phyloP scores from a whole-genome alignment of 2,113 vertebrate genomes.

The Sander lucioperca region DNA sequence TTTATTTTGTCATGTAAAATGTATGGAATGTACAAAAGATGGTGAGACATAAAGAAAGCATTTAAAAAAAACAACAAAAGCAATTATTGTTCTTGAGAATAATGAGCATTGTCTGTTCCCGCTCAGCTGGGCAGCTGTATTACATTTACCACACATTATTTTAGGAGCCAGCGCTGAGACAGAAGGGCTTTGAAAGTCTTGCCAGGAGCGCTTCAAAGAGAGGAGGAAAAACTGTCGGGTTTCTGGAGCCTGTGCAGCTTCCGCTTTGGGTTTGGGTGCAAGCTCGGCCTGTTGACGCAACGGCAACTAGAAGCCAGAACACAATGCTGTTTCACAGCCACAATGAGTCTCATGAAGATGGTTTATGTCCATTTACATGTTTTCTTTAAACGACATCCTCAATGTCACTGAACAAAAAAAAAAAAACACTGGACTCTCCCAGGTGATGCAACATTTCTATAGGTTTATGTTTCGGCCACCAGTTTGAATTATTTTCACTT shows the following conservation, averaged over 20 bases:
- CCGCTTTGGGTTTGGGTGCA: constrained; percentile 50
- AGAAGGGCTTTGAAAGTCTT: constrained; percentile 69
- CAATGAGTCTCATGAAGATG: not conserved
- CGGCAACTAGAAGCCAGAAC: not conserved
- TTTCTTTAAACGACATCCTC: not conserved
- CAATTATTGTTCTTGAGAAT: constrained; percentile 51
- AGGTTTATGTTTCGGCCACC: not conserved
- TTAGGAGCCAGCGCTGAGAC: constrained; percentile 62
- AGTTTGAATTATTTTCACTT: not conserved
- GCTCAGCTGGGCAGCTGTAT: constrained; percentile 68
- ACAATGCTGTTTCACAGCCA: constrained; percentile 6
- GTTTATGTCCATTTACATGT: not conserved
- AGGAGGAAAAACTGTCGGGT: constrained; percentile 29
- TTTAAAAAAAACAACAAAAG: constrained; percentile 34
- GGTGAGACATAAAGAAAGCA: not conserved
- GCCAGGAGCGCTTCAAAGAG: constrained; percentile 76
- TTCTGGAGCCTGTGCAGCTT: constrained; percentile 67
- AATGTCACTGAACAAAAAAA: not conserved
- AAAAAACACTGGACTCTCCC: not conserved
- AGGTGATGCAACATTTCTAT: not conserved
- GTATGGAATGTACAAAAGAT: constrained; percentile 13
- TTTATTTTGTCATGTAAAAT: constrained; percentile 1
- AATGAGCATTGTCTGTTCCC: constrained; percentile 60
- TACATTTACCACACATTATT: constrained; percentile 72
- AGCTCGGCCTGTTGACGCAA: constrained; percentile 21